Base-by-base conservation (phyloP, 2,113 vertebrate genomes). In the Grantiella picta region DNA sequence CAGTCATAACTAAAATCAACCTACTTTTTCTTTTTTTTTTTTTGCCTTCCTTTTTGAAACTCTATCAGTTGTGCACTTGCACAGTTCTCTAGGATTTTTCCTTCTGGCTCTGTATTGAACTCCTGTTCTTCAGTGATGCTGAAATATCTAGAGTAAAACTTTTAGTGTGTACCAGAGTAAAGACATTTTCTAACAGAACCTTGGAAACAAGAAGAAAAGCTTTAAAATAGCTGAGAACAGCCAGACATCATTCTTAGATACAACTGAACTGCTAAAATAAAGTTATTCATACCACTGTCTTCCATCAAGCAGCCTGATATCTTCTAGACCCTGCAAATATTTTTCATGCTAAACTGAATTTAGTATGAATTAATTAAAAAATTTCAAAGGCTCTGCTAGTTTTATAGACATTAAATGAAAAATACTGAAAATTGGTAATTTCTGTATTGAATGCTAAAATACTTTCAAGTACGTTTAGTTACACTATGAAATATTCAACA, bases 1-100 rank as follows among this genome's bases (percentile, higher is more conserved):
- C 57, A 92, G 90, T 82, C 88, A 72, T 83, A 94, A 91, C 88
- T 94, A 93, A 97, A 96, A 93, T 78, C 79, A 96, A 86, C 85
- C 47, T 80, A 70, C 45, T 65, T 94, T 79, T 81, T 52, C 25
- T 76, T 95, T 80, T 64, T 28, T 40, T 49, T 56, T 31, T 28
- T 40, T 49, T 56, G 28, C 6, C 23, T 47, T 5, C 7, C 7
- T 40, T 88, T 88, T 90, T 77, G 3, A 80, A 82, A 42, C 18
- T 50, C n/a, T 31, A 12, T 90, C 75, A 71, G n/a, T 69, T 5
- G 7, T 14, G 6, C 38, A 76, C 42, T 49, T 78, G 47, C 64
- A 77, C 27, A 36, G 17, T 81, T 89, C 53, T 78, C 35, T 50
- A 76, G 57, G 52, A 83, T 80, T 80, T 88, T 91, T 84, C 33